phyloP scores from a whole-genome alignment of 2,797 vertebrate species.

The Echeneis naucrates region DNA sequence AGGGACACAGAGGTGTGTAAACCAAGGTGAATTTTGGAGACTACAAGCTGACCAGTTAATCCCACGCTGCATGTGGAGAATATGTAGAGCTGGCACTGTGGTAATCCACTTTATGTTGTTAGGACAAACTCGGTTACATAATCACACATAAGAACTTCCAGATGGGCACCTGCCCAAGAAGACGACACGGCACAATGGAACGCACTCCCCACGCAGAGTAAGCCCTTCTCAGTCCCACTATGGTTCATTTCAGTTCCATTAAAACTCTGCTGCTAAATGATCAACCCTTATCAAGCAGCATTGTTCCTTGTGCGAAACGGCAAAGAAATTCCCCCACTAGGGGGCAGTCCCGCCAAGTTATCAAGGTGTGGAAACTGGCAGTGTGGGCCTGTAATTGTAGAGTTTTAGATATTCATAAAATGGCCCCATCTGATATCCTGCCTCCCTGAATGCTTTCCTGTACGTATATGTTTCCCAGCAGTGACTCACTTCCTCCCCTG shows the following conservation, averaged over 20 bases:
- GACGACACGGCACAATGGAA: constrained; percentile 18
- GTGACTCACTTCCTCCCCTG: constrained; percentile 56
- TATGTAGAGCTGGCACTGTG: constrained; percentile 40
- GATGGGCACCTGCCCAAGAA: constrained; percentile 50
- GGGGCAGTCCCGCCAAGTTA: constrained; percentile 60
- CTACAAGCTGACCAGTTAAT: constrained; percentile 59
- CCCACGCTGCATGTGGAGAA: constrained; percentile 50
- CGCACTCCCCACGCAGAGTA: background rate
- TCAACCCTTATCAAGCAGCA: constrained; percentile 13
- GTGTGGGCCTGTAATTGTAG: constrained; percentile 4
- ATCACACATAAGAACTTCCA: constrained; percentile 47
- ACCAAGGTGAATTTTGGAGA: background rate
- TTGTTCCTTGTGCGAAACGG: no score
- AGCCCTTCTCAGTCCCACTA: background rate
- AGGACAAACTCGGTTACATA: constrained; percentile 58
- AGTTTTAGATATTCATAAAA: constrained; percentile 54
- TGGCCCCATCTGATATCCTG: constrained; percentile 55
- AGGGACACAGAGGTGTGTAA: background rate
- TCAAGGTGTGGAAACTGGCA: background rate
- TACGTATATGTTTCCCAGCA: constrained; percentile 53
- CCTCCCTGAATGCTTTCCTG: constrained; percentile 46
- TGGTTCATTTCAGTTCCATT: background rate
- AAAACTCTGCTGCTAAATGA: constrained; percentile 16
- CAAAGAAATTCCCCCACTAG: constrained; percentile 59
- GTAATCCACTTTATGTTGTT: constrained; percentile 72